Percentiles rank a stretch among this genome's conserved stretches.
phyloP scores from a whole-genome alignment of 1,140 invertebrate species.

The Drosophila paulistorum region DNA sequence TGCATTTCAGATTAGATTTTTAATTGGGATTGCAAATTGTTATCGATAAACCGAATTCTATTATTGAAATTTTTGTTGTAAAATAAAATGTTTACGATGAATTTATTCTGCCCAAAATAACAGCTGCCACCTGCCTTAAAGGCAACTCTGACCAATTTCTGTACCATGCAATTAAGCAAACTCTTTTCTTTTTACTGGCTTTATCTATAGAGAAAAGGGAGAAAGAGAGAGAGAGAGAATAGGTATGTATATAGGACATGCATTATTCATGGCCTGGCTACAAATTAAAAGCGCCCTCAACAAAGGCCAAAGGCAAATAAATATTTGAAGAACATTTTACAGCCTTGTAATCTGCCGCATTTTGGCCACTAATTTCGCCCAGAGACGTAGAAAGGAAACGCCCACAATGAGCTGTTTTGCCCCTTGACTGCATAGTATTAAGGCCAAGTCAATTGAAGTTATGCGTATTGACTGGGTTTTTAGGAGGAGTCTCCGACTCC shows the following conservation, averaged over 20 bases:
- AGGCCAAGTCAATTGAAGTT: conserved; percentile 48
- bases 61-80: neutral
- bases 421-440: conserved; percentile 3
- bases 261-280: conserved; percentile 58
- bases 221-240: neutral
- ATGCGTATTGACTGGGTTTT: conserved; percentile 3
- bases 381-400: conserved; percentile 53
- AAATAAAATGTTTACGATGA: neutral
- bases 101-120: neutral
- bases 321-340: conserved; percentile 70
- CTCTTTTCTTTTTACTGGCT: neutral
- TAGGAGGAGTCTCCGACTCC: neutral
- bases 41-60: neutral
- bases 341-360: conserved; percentile 76
- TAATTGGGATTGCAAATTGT: too few species aligned
- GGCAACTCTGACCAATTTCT: conserved; percentile 11
- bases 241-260: conserved; percentile 15
- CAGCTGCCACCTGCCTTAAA: neutral
- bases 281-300: conserved; percentile 68
- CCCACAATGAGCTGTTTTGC: conserved; percentile 41
- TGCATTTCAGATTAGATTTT: too few species aligned
- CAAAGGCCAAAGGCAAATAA: conserved; percentile 49
- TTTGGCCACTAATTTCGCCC: conserved; percentile 77
- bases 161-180: conserved; percentile 9
- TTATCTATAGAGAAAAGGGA: neutral